A percentile compares a stretch with the other conserved stretches of the same genome.
Evolutionary conservation across 2,113 vertebrate species (phyloP).

Genomic region (Chloroceryle aenea): DNA sequence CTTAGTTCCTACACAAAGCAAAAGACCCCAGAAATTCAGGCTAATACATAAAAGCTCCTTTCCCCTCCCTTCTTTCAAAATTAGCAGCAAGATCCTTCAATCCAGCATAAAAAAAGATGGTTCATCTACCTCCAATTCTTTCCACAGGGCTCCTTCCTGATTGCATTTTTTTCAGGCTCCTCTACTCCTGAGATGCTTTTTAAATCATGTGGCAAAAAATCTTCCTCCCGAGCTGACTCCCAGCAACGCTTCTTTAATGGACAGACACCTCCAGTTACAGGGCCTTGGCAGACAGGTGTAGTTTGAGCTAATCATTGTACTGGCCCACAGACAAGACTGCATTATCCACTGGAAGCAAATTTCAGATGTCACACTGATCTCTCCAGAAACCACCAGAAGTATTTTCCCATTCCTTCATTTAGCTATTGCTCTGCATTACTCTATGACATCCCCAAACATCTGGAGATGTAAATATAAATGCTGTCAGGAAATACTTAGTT

Average conservation of each 20-base stretch:
- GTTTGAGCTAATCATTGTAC: neutral
- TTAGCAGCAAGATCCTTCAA: neutral
- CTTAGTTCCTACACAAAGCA: neutral
- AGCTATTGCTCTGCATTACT: neutral
- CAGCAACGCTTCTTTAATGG: neutral
- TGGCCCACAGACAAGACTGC: neutral
- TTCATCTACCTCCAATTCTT: neutral
- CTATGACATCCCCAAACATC: neutral
- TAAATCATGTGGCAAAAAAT: neutral
- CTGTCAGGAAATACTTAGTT: conserved; percentile 12
- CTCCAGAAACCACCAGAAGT: neutral
- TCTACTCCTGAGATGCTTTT: neutral
- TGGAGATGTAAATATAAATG: neutral
- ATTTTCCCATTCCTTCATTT: neutral
- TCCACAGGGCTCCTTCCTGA: fast-evolving
- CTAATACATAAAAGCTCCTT: neutral
- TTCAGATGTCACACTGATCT: neutral
- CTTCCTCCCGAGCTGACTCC: neutral
- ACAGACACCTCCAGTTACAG: neutral
- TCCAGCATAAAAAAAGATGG: neutral
- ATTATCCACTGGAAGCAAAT: neutral
- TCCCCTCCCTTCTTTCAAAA: neutral
- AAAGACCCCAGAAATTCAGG: neutral
- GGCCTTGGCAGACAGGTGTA: neutral
- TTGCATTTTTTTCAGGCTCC: neutral